A percentile compares a stretch with the other conserved stretches of the same genome.
Evolutionary conservation across 2,113 vertebrate species (phyloP).

Genomic region (Petroica traversi): DNA sequence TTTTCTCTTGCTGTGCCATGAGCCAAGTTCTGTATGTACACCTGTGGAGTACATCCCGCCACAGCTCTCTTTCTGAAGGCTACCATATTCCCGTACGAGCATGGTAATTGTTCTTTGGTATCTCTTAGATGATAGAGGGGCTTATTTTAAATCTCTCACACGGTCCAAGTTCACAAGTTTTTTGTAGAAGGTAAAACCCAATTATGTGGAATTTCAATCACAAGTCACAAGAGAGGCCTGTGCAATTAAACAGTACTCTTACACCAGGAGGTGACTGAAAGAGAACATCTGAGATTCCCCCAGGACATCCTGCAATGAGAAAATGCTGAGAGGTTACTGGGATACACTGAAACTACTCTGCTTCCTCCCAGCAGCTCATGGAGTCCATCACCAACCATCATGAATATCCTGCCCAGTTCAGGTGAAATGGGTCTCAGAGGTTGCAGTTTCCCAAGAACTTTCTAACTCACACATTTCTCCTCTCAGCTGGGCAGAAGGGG

Average conservation of each 20-base stretch:
- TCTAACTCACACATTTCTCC: background rate
- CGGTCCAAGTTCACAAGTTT: background rate
- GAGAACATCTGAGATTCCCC: background rate
- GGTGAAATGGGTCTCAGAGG: background rate
- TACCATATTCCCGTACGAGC: background rate
- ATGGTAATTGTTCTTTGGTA: background rate
- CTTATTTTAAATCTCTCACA: background rate
- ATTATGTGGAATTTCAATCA: background rate
- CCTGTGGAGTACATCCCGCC: fast-evolving
- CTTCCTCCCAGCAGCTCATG: background rate
- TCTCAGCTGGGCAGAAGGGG: background rate
- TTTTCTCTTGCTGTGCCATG: background rate
- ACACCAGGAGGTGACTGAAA: background rate
- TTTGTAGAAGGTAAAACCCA: background rate
- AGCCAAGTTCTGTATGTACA: background rate
- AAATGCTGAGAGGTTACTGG: background rate
- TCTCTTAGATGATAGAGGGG: background rate
- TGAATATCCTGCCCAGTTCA: background rate
- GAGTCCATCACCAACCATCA: background rate
- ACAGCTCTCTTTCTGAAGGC: background rate
- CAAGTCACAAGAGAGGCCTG: background rate
- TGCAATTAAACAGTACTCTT: background rate
- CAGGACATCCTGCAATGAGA: background rate
- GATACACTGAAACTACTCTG: background rate
- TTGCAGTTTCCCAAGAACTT: background rate